Percentiles rank a stretch among this genome's conserved stretches.
These are phyloP conservation scores for Percopsis transmontana DNA, from an alignment of 2,113 vertebrate genomes.

Conservation along the genomic window DNA sequence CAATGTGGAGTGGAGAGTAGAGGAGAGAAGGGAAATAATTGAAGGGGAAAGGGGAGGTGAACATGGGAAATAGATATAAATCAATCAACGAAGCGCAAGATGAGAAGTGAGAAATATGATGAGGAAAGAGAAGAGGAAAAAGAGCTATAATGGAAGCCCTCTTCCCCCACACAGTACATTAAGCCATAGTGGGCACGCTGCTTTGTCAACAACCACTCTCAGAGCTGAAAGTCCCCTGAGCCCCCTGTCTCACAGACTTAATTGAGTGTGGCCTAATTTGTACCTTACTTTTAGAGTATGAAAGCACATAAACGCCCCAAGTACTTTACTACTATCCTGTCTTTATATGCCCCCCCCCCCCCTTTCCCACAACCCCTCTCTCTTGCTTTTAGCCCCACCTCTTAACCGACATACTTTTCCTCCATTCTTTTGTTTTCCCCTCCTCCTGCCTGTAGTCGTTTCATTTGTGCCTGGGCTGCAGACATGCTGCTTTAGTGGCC, in stretches of 20 bases:
- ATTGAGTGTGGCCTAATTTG: slow-evolving; percentile 78
- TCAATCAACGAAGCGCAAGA: slow-evolving; percentile 5
- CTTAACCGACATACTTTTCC: slow-evolving; percentile 31
- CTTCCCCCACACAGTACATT: slow-evolving; percentile 43
- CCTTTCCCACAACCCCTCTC: slow-evolving; percentile 35
- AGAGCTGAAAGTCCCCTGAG: slow-evolving; percentile 73
- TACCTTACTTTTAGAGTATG: slow-evolving; percentile 65
- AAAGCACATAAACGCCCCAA: slow-evolving; percentile 72
- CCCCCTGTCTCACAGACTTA: slow-evolving; percentile 66
- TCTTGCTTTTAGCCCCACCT: slow-evolving; percentile 13
- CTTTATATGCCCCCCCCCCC: slow-evolving; percentile 46
- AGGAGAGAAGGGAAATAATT: neutral
- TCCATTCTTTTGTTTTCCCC: slow-evolving; percentile 48
- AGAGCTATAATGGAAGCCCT: neutral
- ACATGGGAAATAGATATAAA: neutral
- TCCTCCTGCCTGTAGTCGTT: slow-evolving; percentile 35
- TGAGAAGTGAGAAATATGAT: neutral
- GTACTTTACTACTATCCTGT: slow-evolving; percentile 63
- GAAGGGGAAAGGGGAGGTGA: neutral
- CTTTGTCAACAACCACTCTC: slow-evolving; percentile 63
- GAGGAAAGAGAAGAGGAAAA: neutral
- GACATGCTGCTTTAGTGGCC: slow-evolving; percentile 28
- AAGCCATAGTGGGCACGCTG: slow-evolving; percentile 50
- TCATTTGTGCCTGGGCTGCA: slow-evolving; percentile 35
- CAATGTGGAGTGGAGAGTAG: neutral